A percentile compares a stretch with the other conserved stretches of the same genome.
These are phyloP conservation scores for Ephydatia muelleri DNA, from an alignment of 37 sponge, comb jelly and placozoan species.

Conservation along the genomic window DNA sequence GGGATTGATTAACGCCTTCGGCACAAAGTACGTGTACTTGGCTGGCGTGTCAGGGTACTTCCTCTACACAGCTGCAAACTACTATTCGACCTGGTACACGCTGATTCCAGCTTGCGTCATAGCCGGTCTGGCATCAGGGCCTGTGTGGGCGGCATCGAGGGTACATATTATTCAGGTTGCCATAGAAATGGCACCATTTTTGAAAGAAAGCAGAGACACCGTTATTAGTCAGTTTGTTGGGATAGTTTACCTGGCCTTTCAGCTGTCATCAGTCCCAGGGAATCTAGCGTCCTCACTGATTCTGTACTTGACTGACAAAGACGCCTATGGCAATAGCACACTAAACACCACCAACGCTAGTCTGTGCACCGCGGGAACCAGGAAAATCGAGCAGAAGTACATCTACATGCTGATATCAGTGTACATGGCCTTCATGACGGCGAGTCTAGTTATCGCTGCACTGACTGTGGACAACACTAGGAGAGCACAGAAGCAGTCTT, in stretches of 20 bases:
- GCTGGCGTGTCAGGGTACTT: neutral
- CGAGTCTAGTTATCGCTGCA: neutral
- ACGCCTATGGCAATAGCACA: neutral
- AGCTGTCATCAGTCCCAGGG: neutral
- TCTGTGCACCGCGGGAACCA: neutral
- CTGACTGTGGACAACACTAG: neutral
- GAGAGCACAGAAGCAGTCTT: neutral
- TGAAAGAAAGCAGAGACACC: too few species aligned
- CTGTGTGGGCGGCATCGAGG: constrained; percentile 14
- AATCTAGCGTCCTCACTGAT: neutral
- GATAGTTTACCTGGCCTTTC: neutral
- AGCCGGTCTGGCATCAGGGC: constrained; percentile 32
- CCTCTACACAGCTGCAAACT: constrained; percentile 29
- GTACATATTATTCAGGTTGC: constrained; percentile 17
- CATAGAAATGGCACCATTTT: neutral
- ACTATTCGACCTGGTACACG: constrained; percentile 44
- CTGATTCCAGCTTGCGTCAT: constrained; percentile 33
- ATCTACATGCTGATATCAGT: constrained; percentile 11
- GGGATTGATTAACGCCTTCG: neutral
- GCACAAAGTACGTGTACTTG: constrained; percentile 7
- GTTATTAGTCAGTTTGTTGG: constrained; percentile 1
- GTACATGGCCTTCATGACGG: neutral
- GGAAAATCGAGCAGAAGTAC: neutral
- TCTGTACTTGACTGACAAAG: neutral
- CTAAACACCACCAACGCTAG: neutral